phyloP scores from a whole-genome alignment of 2,888 invertebrate genomes.

The Choristoneura rosaceana region DNA sequence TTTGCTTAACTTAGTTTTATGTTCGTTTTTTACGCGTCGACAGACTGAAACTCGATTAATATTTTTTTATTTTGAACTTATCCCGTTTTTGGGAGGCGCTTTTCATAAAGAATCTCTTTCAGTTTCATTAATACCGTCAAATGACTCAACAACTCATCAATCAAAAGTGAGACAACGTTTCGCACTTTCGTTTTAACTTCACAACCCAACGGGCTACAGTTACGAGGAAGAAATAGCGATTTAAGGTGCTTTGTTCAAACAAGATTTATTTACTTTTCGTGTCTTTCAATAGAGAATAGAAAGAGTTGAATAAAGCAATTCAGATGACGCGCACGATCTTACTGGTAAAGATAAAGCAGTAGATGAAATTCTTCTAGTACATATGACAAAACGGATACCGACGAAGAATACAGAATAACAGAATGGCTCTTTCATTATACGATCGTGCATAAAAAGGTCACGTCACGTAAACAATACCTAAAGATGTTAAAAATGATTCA shows the following conservation, averaged over 20 bases:
- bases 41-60: not conserved
- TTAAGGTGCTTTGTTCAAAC: not conserved
- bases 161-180: not conserved
- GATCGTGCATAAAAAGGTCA: not conserved
- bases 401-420: not conserved
- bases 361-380: too few relatives aligned
- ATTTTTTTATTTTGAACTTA: not conserved
- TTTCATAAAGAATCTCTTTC: not conserved
- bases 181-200: not conserved
- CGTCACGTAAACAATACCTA: not conserved
- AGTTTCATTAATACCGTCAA: not conserved
- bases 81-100: not conserved
- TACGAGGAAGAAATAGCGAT: not conserved
- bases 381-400: too few relatives aligned
- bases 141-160: constrained; percentile 5
- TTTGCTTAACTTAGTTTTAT: not conserved
- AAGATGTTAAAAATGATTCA: not conserved
- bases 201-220: not conserved
- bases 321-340: not conserved
- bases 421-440: not conserved
- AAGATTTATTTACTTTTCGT: not conserved
- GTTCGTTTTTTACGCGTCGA: not conserved
- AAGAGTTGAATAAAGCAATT: not conserved
- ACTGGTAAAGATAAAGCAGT: not conserved
- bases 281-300: not conserved